These are phyloP conservation scores for Lissonota sp. DNA, from an alignment of 2,888 invertebrate genomes.

Conservation along the genomic window DNA sequence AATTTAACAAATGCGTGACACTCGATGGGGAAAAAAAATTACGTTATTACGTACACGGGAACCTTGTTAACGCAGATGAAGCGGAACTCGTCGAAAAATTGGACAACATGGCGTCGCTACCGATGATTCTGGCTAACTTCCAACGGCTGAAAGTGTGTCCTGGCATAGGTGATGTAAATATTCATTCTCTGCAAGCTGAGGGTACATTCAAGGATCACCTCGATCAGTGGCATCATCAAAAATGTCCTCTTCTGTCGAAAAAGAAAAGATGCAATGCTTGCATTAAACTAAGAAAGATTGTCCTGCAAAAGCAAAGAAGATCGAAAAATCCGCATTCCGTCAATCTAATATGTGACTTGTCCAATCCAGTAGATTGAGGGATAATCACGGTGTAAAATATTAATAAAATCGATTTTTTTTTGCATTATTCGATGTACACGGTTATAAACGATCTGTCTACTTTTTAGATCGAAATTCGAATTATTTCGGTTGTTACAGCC, in stretches of 20 bases:
- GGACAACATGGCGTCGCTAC: background rate
- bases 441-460: too few relatives aligned
- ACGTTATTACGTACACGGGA: conserved; percentile 22
- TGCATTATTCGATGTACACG: too few relatives aligned
- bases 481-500: too few relatives aligned
- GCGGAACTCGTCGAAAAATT: conserved; percentile 5
- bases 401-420: too few relatives aligned
- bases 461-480: too few relatives aligned
- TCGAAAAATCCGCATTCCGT: background rate
- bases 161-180: conserved; percentile 11
- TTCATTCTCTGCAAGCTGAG: background rate
- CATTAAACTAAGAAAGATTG: conserved; percentile 13
- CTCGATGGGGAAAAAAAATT: conserved; percentile 24
- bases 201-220: conserved; percentile 17
- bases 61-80: conserved; percentile 5
- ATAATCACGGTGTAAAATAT: too few relatives aligned
- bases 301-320: conserved; percentile 7
- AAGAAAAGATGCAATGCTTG: conserved; percentile 30
- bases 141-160: conserved; percentile 9
- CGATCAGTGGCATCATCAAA: conserved; percentile 15
- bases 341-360: conserved; percentile 4
- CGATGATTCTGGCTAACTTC: conserved; percentile 14
- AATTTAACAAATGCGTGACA: conserved; percentile 21
- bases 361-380: conserved; percentile 21
- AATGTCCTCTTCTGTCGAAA: conserved; percentile 15